Percentiles rank a stretch among this genome's conserved stretches.
These are phyloP conservation scores for Grammomys dolichurus DNA, from an alignment of 2,113 vertebrate species.

Conservation along the genomic window DNA sequence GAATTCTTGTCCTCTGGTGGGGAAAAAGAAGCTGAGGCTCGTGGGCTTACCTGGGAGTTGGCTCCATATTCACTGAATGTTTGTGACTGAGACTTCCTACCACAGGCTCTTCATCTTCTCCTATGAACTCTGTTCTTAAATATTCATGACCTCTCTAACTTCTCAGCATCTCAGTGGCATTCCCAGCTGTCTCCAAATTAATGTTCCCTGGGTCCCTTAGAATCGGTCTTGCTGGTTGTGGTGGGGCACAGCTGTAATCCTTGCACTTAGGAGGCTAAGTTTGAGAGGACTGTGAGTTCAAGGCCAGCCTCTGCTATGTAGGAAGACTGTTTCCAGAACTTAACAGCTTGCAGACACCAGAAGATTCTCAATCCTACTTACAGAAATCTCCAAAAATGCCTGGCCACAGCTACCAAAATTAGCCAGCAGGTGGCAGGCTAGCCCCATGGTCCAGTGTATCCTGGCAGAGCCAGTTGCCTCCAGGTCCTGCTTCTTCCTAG, in stretches of 20 bases:
- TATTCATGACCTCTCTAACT: not conserved
- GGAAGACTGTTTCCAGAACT: not conserved
- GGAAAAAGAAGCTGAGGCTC: not conserved
- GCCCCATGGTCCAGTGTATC: not conserved
- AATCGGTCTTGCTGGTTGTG: not conserved
- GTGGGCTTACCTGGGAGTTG: not conserved
- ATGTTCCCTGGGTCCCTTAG: not conserved
- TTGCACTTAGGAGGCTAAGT: not conserved
- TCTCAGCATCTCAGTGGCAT: not conserved
- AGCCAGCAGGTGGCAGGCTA: constrained; percentile 86
- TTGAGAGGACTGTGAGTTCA: not conserved
- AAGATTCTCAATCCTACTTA: not conserved
- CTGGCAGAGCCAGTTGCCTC: not conserved
- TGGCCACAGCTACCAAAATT: constrained; percentile 55
- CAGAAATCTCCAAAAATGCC: not conserved
- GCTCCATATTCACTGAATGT: not conserved
- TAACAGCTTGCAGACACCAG: not conserved
- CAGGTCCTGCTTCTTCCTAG: not conserved
- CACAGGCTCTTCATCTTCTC: not conserved
- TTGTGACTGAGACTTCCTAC: not conserved
- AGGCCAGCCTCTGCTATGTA: not conserved
- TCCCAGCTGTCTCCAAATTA: not conserved
- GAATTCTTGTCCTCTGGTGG: not conserved
- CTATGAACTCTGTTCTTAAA: not conserved
- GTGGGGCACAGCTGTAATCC: not conserved